These are phyloP conservation scores for Saccopteryx leptura DNA, from an alignment of 2,113 vertebrate genomes.

Conservation along the genomic window DNA sequence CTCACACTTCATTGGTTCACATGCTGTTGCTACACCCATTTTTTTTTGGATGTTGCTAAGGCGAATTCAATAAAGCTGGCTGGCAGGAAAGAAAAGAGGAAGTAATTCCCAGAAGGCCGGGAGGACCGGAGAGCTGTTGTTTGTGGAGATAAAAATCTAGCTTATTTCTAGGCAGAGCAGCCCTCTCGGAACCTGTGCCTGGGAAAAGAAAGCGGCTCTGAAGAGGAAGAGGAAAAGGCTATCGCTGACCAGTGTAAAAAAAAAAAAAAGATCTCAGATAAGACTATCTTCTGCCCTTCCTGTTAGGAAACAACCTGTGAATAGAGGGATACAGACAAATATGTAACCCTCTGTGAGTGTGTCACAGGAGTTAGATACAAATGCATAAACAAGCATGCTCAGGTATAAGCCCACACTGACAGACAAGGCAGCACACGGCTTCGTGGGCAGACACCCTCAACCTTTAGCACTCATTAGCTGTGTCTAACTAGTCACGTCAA, in stretches of 20 bases:
- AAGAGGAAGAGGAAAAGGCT: not conserved
- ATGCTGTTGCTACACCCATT: slow-evolving; percentile 68
- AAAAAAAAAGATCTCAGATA: not conserved
- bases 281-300: not conserved
- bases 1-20: slow-evolving; percentile 75
- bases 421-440: not conserved
- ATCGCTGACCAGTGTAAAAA: not conserved
- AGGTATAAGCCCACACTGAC: not conserved
- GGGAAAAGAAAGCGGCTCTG: slow-evolving; percentile 1
- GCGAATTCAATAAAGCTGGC: slow-evolving; percentile 58
- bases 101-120: slow-evolving; percentile 61
- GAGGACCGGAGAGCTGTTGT: slow-evolving; percentile 9
- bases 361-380: not conserved
- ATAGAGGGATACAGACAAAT: not conserved
- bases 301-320: not conserved
- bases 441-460: not conserved
- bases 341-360: not conserved
- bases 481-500: not conserved
- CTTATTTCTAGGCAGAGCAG: not conserved
- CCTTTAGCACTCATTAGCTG: not conserved
- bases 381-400: not conserved
- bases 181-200: slow-evolving; percentile 19
- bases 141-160: slow-evolving; percentile 58
- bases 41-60: slow-evolving; percentile 77
- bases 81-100: slow-evolving; percentile 58